A percentile compares a stretch with the other conserved stretches of the same genome.
Evolutionary conservation across 30 jellyfish, hydroid and myxozoan species (phyloP).

Genomic region (Aurelia aurita complex sp. Pacific): DNA sequence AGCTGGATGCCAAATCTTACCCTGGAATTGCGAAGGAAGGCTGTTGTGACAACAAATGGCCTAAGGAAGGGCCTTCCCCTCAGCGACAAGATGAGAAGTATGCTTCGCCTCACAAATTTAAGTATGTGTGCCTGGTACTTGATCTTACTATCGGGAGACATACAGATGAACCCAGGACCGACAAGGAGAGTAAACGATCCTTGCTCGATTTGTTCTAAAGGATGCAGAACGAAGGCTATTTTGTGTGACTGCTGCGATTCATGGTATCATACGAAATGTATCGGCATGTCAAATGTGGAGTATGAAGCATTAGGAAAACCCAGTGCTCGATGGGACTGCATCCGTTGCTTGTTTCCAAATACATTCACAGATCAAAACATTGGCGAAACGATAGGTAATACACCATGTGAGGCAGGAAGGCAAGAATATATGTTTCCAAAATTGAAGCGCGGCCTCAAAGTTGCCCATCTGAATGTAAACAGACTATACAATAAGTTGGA

Average conservation of each 20-base stretch:
- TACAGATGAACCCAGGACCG: constrained; percentile 17
- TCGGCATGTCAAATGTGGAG: too few relatives aligned
- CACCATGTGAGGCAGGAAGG: too few relatives aligned
- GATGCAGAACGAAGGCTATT: too few relatives aligned
- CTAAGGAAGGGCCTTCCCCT: constrained; percentile 63
- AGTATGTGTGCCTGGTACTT: constrained; percentile 62
- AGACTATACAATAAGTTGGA: too few relatives aligned
- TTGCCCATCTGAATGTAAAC: too few relatives aligned
- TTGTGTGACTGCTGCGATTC: too few relatives aligned
- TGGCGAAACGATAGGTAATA: too few relatives aligned
- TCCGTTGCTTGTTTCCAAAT: too few relatives aligned
- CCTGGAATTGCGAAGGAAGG: constrained; percentile 64
- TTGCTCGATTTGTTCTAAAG: constrained; percentile 36
- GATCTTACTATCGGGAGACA: constrained; percentile 38
- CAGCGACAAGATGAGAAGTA: constrained; percentile 66
- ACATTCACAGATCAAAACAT: too few relatives aligned
- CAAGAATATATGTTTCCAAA: constrained; percentile 53
- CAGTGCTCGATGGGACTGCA: too few relatives aligned
- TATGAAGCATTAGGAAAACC: too few relatives aligned
- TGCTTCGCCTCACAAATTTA: constrained; percentile 60
- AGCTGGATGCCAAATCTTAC: constrained; percentile 64
- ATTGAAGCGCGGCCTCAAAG: constrained; percentile 55
- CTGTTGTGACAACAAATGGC: constrained; percentile 59
- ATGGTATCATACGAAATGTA: too few relatives aligned
- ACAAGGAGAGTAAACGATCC: constrained; percentile 63